These are phyloP conservation scores for Bombus turneri DNA, from an alignment of 1,140 invertebrate genomes.

Conservation along the genomic window DNA sequence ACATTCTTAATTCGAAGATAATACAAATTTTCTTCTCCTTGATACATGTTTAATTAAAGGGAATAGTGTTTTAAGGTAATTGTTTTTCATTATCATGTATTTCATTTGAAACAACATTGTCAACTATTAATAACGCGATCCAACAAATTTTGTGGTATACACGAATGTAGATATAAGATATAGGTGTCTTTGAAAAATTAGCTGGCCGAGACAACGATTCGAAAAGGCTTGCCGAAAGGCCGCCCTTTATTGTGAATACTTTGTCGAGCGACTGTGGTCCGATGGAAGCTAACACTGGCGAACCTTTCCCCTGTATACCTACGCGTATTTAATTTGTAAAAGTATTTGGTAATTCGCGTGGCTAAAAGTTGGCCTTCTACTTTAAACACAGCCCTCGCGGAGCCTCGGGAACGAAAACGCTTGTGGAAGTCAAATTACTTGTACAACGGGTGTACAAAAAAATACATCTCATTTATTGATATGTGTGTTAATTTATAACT, in stretches of 20 bases:
- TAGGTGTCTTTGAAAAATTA: slow-evolving; percentile 59
- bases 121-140: no score
- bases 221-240: slow-evolving; percentile 40
- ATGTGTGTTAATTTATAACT: background rate
- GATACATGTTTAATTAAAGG: background rate
- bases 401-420: slow-evolving; percentile 58
- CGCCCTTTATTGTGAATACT: slow-evolving; percentile 77
- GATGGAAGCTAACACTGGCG: slow-evolving; percentile 70
- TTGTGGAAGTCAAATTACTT: slow-evolving; percentile 53
- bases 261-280: slow-evolving; percentile 76
- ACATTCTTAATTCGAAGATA: no score
- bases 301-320: slow-evolving; percentile 63
- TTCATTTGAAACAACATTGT: background rate
- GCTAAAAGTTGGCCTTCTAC: slow-evolving; percentile 67
- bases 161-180: background rate
- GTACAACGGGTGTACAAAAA: slow-evolving; percentile 60
- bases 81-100: background rate
- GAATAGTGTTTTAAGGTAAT: background rate
- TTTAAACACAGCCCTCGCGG: slow-evolving; percentile 60
- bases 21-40: no score
- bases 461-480: slow-evolving; percentile 13
- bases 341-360: slow-evolving; percentile 76
- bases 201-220: slow-evolving; percentile 46
- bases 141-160: background rate
- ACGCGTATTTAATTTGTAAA: slow-evolving; percentile 76